A percentile compares a stretch with the other conserved stretches of the same genome.
Evolutionary conservation across 1,140 invertebrate genomes (phyloP).

Genomic region (Drosophila sucinea): DNA sequence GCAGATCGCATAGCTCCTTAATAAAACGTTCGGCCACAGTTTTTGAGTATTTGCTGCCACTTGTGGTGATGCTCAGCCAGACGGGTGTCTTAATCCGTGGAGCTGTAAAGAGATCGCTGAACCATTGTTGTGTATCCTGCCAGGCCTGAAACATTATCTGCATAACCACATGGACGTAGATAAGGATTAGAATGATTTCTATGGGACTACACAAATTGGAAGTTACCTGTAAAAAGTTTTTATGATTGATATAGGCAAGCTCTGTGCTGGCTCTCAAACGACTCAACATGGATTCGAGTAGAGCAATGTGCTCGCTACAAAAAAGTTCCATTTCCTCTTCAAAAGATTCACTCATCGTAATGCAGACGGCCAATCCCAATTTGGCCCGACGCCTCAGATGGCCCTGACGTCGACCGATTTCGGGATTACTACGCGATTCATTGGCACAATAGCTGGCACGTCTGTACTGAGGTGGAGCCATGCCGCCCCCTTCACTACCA

Average conservation of each 20-base stretch:
- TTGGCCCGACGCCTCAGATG: conserved; percentile 82
- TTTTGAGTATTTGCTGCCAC: conserved; percentile 82
- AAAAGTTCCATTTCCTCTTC: conserved; percentile 87
- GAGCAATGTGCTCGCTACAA: conserved; percentile 91
- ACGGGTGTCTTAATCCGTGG: conserved; percentile 87
- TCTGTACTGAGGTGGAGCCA: conserved; percentile 64
- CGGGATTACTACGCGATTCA: conserved; percentile 81
- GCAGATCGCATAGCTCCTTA: conserved; percentile 85
- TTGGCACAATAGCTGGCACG: conserved; percentile 72
- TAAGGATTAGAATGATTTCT: background rate
- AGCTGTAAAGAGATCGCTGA: conserved; percentile 88
- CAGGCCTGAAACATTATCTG: conserved; percentile 85
- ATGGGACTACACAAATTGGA: background rate
- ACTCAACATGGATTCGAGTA: conserved; percentile 91
- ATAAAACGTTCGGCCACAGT: conserved; percentile 85
- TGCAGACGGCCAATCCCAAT: conserved; percentile 85
- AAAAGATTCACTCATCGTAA: conserved; percentile 78
- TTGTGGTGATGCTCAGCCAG: conserved; percentile 87
- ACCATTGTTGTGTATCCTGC: conserved; percentile 83
- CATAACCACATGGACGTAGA: too few species aligned
- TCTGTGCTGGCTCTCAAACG: conserved; percentile 87
- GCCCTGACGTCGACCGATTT: conserved; percentile 68
- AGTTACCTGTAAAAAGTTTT: conserved; percentile 70
- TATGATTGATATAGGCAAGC: conserved; percentile 81
- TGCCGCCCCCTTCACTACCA: conserved; percentile 74